Evolutionary conservation across 2,113 vertebrate genomes (phyloP).

Genomic region (Misgurnus anguillicaudatus): DNA sequence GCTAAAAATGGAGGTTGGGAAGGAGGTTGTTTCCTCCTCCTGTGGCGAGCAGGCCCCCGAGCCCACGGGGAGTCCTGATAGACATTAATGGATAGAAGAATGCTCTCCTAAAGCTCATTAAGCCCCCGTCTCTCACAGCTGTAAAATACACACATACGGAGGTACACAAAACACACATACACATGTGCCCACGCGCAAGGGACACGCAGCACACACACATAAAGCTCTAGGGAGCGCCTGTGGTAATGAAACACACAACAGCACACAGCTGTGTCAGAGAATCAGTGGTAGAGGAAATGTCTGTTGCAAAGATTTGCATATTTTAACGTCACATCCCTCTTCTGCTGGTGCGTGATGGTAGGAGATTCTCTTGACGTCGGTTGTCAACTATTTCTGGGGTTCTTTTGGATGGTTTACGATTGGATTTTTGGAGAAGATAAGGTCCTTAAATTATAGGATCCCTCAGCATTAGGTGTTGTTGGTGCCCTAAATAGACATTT

Average conservation of each 20-base stretch:
- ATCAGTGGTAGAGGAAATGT: slow-evolving; percentile 37
- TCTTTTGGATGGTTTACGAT: neutral
- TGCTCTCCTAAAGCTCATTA: slow-evolving; percentile 51
- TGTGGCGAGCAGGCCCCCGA: slow-evolving; percentile 26
- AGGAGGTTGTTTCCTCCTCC: slow-evolving; percentile 38
- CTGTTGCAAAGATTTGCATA: slow-evolving; percentile 46
- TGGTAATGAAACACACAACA: slow-evolving; percentile 18
- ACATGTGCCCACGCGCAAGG: neutral
- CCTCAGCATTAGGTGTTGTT: neutral
- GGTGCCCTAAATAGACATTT: neutral
- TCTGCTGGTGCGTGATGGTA: neutral
- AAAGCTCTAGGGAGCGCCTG: slow-evolving; percentile 12
- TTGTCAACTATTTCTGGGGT: neutral
- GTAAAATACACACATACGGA: slow-evolving; percentile 28
- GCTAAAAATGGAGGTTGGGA: slow-evolving; percentile 24
- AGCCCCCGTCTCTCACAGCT: slow-evolving; percentile 46
- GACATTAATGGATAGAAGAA: slow-evolving; percentile 52
- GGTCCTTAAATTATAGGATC: neutral
- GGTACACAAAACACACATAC: slow-evolving; percentile 8
- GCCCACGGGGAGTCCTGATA: slow-evolving; percentile 51
- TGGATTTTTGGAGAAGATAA: neutral
- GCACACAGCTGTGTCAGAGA: slow-evolving; percentile 8
- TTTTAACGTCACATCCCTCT: neutral
- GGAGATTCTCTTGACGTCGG: neutral
- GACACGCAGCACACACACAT: neutral